Conservation (phyloP, 2,797 vertebrate species). For the Ptychadena robeensis region DNA sequence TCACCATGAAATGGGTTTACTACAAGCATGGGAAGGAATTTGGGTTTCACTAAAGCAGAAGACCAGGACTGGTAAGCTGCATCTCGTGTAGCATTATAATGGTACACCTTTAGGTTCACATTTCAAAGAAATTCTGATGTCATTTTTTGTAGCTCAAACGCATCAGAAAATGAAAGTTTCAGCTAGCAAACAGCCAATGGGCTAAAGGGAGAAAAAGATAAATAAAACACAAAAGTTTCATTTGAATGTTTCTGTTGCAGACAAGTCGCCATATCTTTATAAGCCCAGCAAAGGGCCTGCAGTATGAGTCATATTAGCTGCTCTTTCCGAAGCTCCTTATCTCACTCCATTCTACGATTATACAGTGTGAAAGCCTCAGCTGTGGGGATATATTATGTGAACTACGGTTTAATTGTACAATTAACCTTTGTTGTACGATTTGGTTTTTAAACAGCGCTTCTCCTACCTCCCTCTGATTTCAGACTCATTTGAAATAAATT, state of each 20-base stretch:
- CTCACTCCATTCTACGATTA: constrained; percentile 52
- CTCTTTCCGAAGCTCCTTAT: constrained; percentile 40
- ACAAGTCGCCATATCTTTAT: constrained; percentile 53
- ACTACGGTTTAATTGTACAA: constrained; percentile 61
- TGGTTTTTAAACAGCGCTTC: constrained; percentile 55
- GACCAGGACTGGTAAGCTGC: too few relatives aligned
- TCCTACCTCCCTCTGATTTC: constrained; percentile 43
- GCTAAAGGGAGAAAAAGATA: not conserved
- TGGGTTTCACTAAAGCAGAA: too few relatives aligned
- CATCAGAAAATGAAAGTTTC: not conserved
- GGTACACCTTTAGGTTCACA: too few relatives aligned
- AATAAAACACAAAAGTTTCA: constrained; percentile 35
- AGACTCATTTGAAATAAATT: constrained; percentile 53
- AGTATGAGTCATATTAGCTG: constrained; percentile 51
- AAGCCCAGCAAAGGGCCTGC: constrained; percentile 39
- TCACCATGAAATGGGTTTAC: too few relatives aligned
- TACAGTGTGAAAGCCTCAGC: constrained; percentile 58
- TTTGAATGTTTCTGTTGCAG: constrained; percentile 16
- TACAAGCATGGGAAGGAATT: too few relatives aligned
- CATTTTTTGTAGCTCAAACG: too few relatives aligned
- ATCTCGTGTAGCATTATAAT: too few relatives aligned
- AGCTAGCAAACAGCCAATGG: not conserved
- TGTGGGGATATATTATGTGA: constrained; percentile 59
- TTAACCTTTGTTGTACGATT: constrained; percentile 62
- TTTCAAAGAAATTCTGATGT: not conserved